Conservation (phyloP, 2,888 invertebrate genomes). For the Drosophila atripex region DNA sequence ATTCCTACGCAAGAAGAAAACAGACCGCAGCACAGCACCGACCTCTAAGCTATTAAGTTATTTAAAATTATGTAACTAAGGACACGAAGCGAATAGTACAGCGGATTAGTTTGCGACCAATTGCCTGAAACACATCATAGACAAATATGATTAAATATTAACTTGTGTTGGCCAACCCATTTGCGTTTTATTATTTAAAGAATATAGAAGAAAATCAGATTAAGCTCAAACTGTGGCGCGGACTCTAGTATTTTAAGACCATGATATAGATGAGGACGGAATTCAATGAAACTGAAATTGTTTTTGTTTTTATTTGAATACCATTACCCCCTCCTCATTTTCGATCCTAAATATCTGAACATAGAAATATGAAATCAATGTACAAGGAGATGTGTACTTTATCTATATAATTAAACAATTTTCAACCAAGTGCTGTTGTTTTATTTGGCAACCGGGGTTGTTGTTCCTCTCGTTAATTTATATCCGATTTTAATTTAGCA, state of each 20-base stretch:
- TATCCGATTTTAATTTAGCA: constrained; percentile 24
- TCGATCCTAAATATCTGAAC: constrained; percentile 21
- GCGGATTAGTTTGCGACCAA: neutral
- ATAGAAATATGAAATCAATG: constrained; percentile 43
- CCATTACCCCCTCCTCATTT: neutral
- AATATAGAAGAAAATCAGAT: constrained; percentile 5
- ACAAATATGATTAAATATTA: constrained; percentile 12
- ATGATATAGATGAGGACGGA: neutral
- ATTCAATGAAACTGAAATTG: constrained; percentile 4
- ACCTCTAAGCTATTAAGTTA: constrained; percentile 53
- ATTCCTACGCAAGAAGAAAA: constrained; percentile 21
- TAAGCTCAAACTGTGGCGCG: constrained; percentile 28
- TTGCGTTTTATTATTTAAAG: constrained; percentile 12
- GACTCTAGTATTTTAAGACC: constrained; percentile 24
- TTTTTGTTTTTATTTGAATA: constrained; percentile 16
- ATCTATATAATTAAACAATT: constrained; percentile 44
- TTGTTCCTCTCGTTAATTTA: constrained; percentile 32
- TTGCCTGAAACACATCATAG: constrained; percentile 6
- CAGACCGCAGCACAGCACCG: constrained; percentile 21
- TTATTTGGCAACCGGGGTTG: constrained; percentile 39
- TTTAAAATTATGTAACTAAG: constrained; percentile 14
- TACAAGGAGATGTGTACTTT: constrained; percentile 37
- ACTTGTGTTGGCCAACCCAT: neutral
- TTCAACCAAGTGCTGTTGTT: constrained; percentile 58
- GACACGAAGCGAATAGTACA: neutral